Conservation (phyloP, 2,797 vertebrate genomes). For the Lacerta viridis region DNA sequence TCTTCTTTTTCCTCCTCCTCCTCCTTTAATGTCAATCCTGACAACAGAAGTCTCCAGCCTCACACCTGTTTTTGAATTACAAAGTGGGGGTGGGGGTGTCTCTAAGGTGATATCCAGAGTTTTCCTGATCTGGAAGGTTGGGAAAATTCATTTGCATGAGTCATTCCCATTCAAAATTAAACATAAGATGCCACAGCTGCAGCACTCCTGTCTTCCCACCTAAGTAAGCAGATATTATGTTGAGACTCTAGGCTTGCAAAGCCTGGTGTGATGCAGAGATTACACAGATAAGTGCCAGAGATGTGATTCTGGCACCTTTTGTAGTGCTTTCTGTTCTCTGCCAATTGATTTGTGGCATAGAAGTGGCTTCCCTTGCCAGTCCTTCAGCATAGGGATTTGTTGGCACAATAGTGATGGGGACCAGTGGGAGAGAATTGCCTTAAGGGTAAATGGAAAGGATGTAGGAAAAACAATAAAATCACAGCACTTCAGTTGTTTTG, state of each 20-base stretch:
- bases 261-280: constrained; percentile 73
- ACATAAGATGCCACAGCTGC: constrained; percentile 84
- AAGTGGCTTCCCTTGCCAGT: constrained; percentile 70
- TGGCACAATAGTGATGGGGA: constrained; percentile 66
- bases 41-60: constrained; percentile 77
- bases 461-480: constrained; percentile 77
- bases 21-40: constrained; percentile 60
- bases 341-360: constrained; percentile 75
- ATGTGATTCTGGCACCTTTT: constrained; percentile 76
- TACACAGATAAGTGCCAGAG: constrained; percentile 72
- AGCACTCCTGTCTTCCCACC: constrained; percentile 78
- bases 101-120: constrained; percentile 77
- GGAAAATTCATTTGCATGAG: constrained; percentile 81
- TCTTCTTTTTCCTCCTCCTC: neutral
- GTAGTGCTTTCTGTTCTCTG: constrained; percentile 58
- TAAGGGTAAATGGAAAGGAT: constrained; percentile 80
- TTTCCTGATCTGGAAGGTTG: constrained; percentile 79
- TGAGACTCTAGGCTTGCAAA: constrained; percentile 76
- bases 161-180: constrained; percentile 83
- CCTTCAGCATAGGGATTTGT: constrained; percentile 75
- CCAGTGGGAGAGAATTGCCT: constrained; percentile 77
- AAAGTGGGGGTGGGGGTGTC: constrained; percentile 73
- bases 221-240: constrained; percentile 78
- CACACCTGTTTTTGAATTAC: constrained; percentile 81
- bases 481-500: constrained; percentile 74